Percentiles rank a stretch among this genome's conserved stretches.
Conservation (phyloP, 2,888 invertebrate species). For the Melinaea marsaeus region DNA sequence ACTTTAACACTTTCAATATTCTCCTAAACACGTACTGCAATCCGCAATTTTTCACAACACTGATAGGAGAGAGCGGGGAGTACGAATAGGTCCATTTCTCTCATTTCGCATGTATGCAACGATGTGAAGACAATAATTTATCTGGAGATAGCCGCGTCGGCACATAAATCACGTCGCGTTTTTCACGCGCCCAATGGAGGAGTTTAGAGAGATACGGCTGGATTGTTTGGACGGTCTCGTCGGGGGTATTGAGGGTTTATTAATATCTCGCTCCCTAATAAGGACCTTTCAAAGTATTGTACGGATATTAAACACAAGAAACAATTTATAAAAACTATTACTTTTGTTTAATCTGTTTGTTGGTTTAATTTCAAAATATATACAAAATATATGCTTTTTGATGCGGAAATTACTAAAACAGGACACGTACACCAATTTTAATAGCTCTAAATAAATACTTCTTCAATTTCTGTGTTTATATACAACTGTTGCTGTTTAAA, state of each 20-base stretch:
- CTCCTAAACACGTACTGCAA: not conserved
- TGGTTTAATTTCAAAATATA: too few species aligned
- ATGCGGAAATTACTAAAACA: too few species aligned
- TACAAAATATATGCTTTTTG: too few species aligned
- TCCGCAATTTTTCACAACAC: constrained; percentile 21
- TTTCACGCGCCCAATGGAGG: constrained; percentile 51
- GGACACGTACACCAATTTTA: too few species aligned
- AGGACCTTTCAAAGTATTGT: not conserved
- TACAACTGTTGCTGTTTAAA: too few species aligned
- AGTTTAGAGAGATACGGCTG: constrained; percentile 35
- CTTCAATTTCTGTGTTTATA: too few species aligned
- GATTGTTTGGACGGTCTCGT: constrained; percentile 16
- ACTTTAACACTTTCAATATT: not conserved
- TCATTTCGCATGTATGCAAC: constrained; percentile 60
- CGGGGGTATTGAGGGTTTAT: not conserved
- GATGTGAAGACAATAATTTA: constrained; percentile 60
- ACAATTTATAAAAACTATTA: too few species aligned
- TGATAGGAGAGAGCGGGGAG: constrained; percentile 22
- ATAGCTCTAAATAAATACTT: too few species aligned
- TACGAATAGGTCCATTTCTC: constrained; percentile 44
- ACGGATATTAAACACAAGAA: too few species aligned
- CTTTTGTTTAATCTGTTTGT: too few species aligned
- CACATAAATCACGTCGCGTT: constrained; percentile 65
- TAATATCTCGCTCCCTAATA: not conserved
- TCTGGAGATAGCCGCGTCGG: constrained; percentile 60